Base-by-base conservation (phyloP, 2,888 invertebrate genomes). In the Dorcus hopei region DNA sequence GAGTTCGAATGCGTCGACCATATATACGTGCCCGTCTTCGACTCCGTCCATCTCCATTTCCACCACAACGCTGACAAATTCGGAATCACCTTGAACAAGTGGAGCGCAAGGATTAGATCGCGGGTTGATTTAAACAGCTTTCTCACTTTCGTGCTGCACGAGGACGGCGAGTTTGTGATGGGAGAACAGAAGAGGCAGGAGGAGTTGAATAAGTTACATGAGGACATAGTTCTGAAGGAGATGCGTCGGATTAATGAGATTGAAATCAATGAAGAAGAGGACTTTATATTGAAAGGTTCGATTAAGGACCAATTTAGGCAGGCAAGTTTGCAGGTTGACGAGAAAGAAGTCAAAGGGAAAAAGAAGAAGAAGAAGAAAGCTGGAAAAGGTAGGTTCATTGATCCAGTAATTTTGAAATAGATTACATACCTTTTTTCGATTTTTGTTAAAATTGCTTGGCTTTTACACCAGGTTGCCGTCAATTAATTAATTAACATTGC, bases 41-140 rank as follows among this genome's bases (percentile, higher is more conserved):
- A 60, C 41, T 38, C 40, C 9, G 42, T 60, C 14, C 11, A 57
- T 3, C 54, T 54, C 39, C 57, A 54, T 4, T 60, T 60, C 43
- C 60, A 60, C 41, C 52, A 60, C 49, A 52, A 57, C n/a, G 56
- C 41, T 3, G 57, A 60, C 40, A 54, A 57, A 6, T 60, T 57
- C 26, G 60, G 60, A 26, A 56, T 60, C 33, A 39, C 43, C 23
- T 41, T 41, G 40, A 49, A 57, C 33, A 49, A 45, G 16, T 57
- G 57, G 60, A 45, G 51, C 9, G 40, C 52, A 41, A 54, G 9
- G 4, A 11, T 60, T 40, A 49, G 60, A 23, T 57, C 50, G 5
- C 57, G 54, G 5, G 54, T 60, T 11, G 51, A 33, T 16, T 51
- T 60, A 9, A 41, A 52, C 16, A 47, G 47, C 49, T 60, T 60